Evolutionary conservation across 2,113 vertebrate genomes (phyloP).

Genomic region (Peromyscus californicus): DNA sequence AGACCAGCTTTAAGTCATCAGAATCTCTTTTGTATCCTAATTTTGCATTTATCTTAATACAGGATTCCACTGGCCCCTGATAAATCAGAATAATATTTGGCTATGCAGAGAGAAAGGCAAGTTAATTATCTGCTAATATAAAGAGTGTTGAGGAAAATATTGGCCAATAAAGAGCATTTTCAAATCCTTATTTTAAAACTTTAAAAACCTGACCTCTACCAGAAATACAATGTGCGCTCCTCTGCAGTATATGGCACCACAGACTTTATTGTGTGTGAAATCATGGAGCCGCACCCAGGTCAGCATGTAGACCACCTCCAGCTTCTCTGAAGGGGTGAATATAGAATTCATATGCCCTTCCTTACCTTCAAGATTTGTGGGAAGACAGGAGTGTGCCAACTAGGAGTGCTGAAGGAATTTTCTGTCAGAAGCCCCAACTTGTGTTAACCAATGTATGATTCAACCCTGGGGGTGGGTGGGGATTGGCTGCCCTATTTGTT

Average conservation of each 20-base stretch:
- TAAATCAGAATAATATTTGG: neutral
- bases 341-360: neutral
- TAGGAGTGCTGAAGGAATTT: neutral
- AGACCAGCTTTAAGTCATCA: neutral
- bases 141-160: neutral
- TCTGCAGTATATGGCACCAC: neutral
- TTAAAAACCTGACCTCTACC: neutral
- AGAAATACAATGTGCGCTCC: accelerated
- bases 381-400: neutral
- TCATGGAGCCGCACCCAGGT: neutral
- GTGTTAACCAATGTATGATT: neutral
- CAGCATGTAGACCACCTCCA: neutral
- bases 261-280: neutral
- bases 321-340: neutral
- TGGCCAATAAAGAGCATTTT: neutral
- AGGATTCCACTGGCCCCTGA: neutral
- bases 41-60: constrained; percentile 7
- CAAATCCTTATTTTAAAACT: neutral
- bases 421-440: neutral
- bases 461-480: neutral
- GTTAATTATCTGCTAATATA: neutral
- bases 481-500: neutral
- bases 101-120: neutral
- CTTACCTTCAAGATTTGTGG: neutral
- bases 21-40: neutral